Evolutionary conservation across 2,113 vertebrate genomes (phyloP).

Genomic region (Myrmophylax atrothorax): DNA sequence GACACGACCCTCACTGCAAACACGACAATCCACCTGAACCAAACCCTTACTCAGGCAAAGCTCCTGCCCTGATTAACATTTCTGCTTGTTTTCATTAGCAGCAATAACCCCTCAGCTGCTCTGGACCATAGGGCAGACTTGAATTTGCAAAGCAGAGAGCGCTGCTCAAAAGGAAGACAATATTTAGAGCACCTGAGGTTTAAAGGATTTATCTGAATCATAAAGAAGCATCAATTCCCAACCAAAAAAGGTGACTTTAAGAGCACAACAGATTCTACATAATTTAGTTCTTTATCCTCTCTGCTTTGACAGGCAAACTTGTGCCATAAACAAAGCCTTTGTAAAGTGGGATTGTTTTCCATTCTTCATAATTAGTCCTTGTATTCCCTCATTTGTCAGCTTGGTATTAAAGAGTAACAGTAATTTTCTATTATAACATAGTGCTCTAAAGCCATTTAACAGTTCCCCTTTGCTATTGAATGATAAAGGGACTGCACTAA

Average conservation of each 20-base stretch:
- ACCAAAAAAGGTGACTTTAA: accelerated
- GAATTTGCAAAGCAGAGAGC: not conserved
- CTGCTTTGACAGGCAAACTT: not conserved
- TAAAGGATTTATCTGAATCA: not conserved
- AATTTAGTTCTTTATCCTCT: not conserved
- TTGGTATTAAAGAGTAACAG: conserved; percentile 7
- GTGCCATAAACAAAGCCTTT: not conserved
- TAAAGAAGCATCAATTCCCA: not conserved
- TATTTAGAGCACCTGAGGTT: not conserved
- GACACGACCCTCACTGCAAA: not conserved
- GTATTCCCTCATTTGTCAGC: not conserved
- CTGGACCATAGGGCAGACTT: not conserved
- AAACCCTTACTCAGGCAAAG: not conserved
- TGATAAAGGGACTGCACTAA: not conserved
- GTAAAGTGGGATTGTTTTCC: conserved; percentile 1
- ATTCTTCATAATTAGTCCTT: not conserved
- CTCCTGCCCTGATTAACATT: not conserved
- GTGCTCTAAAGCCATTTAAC: not conserved
- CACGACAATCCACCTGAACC: not conserved
- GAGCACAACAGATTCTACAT: not conserved
- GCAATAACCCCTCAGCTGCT: not conserved
- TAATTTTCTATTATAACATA: not conserved
- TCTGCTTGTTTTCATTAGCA: not conserved
- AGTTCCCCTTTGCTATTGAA: not conserved
- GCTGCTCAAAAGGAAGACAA: not conserved